phyloP scores from a whole-genome alignment of 2,113 vertebrate species.

The Nycticryphes semicollaris region DNA sequence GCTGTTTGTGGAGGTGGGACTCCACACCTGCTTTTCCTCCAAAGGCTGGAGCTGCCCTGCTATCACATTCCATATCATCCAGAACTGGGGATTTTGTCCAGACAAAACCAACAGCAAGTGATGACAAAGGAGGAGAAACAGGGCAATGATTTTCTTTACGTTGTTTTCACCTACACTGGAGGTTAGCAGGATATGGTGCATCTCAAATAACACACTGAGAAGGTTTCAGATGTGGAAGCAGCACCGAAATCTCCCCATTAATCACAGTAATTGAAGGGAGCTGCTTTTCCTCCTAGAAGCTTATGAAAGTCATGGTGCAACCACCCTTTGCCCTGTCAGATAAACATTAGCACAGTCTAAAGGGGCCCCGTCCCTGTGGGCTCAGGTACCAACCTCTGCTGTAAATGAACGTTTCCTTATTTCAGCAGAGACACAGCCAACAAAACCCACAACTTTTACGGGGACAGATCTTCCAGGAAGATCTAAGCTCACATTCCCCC shows the following conservation, averaged over 20 bases:
- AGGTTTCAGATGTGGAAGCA: neutral
- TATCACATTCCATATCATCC: too few species aligned
- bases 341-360: rapidly evolving
- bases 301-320: rapidly evolving
- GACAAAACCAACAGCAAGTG: neutral
- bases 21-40: neutral
- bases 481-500: neutral
- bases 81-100: neutral
- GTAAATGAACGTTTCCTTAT: neutral
- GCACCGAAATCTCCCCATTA: neutral
- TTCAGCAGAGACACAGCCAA: neutral
- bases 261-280: neutral
- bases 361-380: neutral
- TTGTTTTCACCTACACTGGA: neutral
- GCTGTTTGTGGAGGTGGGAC: neutral
- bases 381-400: neutral
- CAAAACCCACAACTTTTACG: rapidly evolving
- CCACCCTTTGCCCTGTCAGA: neutral
- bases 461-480: neutral
- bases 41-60: neutral
- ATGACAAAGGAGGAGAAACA: neutral
- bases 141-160: neutral
- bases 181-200: neutral
- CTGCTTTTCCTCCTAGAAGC: neutral
- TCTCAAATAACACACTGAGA: neutral